Base-by-base conservation (phyloP, 2,888 invertebrate genomes). In the Calameuta pallipes region DNA sequence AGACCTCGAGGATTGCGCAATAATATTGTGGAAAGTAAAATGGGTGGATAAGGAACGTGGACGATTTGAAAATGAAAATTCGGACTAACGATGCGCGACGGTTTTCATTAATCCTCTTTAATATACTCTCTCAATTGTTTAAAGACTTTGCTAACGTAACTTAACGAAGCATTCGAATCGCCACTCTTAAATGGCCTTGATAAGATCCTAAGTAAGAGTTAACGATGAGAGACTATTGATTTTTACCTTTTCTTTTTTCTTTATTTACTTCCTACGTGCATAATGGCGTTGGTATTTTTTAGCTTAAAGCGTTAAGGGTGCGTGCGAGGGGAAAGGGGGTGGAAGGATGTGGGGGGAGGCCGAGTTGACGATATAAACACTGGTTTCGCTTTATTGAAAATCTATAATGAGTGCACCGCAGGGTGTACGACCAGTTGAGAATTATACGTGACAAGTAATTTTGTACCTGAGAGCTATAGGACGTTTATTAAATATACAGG, bases 141-240 rank as follows among this genome's bases (percentile, higher is more conserved):
- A 23, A 23, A 31, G 12, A 31, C 35, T 15, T 35, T 35, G 35
- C 35, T 74, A 23, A 13, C n/a, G 74, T 74, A 35, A 74, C 11
- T 35, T 36, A 13, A 35, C 33, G 35, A 74, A n/a, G 74, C 36
- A 82, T 76, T 81, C 76, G 78, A 80, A 82, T 77, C 76, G 82
- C 82, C 83, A 82, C 80, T 85, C 81, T 84, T 85, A 81, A 84
- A 85, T 86, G 86, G 86, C 83, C 84, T 86, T 85, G 84, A 83
- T 84, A 83, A 83, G 76, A 80, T 83, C 80, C 81, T 84, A 80
- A 76, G 83, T 83, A 74, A 82, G 78, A 76, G 75, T 75, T 41
- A 75, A 82, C 70, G 41, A 79, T 33, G 77, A 41, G 41, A 76
- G 77, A 74, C 75, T 81, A 82, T 85, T 83, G 74, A 80, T 84